phyloP scores from a whole-genome alignment of 2,888 invertebrate species.

The Parnassius glacialis region DNA sequence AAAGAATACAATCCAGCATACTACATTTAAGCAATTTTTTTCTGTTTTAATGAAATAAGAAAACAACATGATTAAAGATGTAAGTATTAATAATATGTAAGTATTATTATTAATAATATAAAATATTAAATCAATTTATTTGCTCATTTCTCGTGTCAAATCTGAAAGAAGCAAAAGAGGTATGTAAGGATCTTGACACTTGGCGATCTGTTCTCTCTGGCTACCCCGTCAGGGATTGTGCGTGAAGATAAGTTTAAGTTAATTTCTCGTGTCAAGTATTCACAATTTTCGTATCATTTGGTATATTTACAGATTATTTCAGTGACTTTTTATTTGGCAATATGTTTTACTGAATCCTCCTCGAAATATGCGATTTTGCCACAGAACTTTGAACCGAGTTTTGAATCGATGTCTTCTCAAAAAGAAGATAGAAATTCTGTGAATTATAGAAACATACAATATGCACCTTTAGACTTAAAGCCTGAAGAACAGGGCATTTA shows the following conservation, averaged over 20 bases:
- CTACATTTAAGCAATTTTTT: too few relatives aligned
- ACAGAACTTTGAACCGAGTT: constrained; percentile 6
- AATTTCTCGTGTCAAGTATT: too few relatives aligned
- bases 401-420: background rate
- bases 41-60: background rate
- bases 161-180: too few relatives aligned
- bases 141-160: too few relatives aligned
- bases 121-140: too few relatives aligned
- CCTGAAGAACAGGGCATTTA: constrained; percentile 9
- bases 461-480: constrained; percentile 22
- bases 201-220: too few relatives aligned
- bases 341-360: background rate
- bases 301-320: constrained; percentile 18
- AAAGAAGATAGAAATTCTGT: constrained; percentile 2
- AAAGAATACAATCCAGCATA: background rate
- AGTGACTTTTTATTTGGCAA: background rate
- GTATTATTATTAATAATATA: too few relatives aligned
- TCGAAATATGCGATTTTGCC: constrained; percentile 1
- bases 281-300: background rate
- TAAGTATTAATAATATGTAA: background rate
- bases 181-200: too few relatives aligned
- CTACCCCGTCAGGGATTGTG: too few relatives aligned
- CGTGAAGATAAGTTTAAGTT: too few relatives aligned
- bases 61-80: background rate
- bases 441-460: constrained; percentile 20